These are phyloP conservation scores for Shargacucullia verbasci DNA, from an alignment of 2,888 invertebrate species.

Conservation along the genomic window DNA sequence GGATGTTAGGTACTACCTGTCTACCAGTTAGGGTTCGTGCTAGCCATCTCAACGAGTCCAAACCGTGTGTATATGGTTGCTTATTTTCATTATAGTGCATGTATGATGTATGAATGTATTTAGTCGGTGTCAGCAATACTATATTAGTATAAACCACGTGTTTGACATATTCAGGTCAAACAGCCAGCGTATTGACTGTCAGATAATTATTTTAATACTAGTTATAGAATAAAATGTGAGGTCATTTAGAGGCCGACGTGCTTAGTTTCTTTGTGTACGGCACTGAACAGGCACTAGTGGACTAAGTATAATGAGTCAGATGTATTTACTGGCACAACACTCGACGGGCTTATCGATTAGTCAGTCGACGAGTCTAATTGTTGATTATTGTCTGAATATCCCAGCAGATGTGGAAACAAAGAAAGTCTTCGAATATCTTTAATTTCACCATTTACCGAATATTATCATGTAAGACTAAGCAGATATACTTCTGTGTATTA, in stretches of 20 bases:
- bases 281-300: not conserved
- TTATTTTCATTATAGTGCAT: too few relatives aligned
- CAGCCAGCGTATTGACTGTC: slow-evolving; percentile 7
- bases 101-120: not conserved
- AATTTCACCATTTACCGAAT: too few relatives aligned
- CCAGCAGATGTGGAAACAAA: slow-evolving; percentile 10
- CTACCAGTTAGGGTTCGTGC: too few relatives aligned
- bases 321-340: slow-evolving; percentile 10
- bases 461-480: too few relatives aligned
- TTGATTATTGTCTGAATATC: slow-evolving; percentile 12
- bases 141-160: slow-evolving; percentile 9
- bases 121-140: slow-evolving; percentile 2
- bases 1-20: too few relatives aligned
- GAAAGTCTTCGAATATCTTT: not conserved
- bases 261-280: slow-evolving; percentile 38
- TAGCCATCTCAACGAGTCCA: too few relatives aligned
- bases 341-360: slow-evolving; percentile 19
- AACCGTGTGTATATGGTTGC: too few relatives aligned
- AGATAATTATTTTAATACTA: slow-evolving; percentile 29
- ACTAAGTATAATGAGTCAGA: slow-evolving; percentile 39
- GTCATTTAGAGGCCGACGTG: slow-evolving; percentile 21
- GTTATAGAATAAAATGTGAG: slow-evolving; percentile 13
- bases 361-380: slow-evolving; percentile 17
- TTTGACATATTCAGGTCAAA: slow-evolving; percentile 40
- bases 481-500: too few relatives aligned